Evolutionary conservation across 2,113 vertebrate genomes (phyloP).

Genomic region (Dicrurus megarhynchus): DNA sequence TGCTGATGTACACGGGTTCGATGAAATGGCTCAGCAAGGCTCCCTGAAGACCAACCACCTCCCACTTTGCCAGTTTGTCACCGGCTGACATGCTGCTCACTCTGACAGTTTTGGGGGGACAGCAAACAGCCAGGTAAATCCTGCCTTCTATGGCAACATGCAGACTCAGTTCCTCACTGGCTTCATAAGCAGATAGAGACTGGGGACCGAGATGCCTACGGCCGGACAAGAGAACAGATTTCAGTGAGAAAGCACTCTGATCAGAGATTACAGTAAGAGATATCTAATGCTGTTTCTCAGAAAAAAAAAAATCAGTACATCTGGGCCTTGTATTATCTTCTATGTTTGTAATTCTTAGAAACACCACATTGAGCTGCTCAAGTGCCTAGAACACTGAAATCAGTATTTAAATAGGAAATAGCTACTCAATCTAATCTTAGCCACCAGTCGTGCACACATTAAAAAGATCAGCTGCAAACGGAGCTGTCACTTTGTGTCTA

Average conservation of each 20-base stretch:
- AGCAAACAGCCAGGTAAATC: slow-evolving; percentile 82
- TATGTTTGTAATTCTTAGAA: not conserved
- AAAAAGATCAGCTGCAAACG: not conserved
- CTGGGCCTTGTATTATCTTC: not conserved
- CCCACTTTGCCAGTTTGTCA: slow-evolving; percentile 94
- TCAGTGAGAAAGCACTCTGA: not conserved
- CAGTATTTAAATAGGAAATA: not conserved
- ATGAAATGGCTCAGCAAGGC: slow-evolving; percentile 93
- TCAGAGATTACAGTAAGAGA: not conserved
- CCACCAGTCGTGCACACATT: not conserved
- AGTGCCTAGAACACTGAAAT: not conserved
- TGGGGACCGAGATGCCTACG: slow-evolving; percentile 81
- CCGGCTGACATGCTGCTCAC: slow-evolving; percentile 87
- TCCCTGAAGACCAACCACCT: slow-evolving; percentile 92
- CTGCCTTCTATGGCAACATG: slow-evolving; percentile 88
- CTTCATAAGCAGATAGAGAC: slow-evolving; percentile 83
- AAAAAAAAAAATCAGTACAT: not conserved
- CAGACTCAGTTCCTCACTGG: slow-evolving; percentile 84
- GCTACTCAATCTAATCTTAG: not conserved
- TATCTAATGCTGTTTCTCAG: not conserved
- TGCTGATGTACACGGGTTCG: slow-evolving; percentile 87
- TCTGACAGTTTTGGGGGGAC: slow-evolving; percentile 65
- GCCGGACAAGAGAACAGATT: not conserved
- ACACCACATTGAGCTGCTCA: accelerated
- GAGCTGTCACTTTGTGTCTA: not conserved